phyloP scores from a whole-genome alignment of 2,797 vertebrate species.

The Mus caroli region DNA sequence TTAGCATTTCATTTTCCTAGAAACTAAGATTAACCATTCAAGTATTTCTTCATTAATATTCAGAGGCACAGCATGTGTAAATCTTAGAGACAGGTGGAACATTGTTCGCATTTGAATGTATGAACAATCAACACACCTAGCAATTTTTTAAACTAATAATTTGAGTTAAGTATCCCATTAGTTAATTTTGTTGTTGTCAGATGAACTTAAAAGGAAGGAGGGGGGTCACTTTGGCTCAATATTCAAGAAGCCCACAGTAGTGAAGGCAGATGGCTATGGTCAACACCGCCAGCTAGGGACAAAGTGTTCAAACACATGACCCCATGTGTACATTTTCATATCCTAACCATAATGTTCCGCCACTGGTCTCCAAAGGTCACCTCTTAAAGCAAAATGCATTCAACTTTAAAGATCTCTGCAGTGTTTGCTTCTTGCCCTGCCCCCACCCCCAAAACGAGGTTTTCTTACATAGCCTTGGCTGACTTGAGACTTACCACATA shows the following conservation, averaged over 20 bases:
- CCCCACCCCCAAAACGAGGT: background rate
- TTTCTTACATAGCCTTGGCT: background rate
- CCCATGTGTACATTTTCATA: background rate
- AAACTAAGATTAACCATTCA: slow-evolving; percentile 41
- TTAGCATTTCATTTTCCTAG: background rate
- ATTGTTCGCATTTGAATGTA: background rate
- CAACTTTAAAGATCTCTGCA: slow-evolving; percentile 1
- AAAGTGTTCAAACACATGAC: background rate
- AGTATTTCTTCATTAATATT: background rate
- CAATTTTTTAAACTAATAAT: background rate
- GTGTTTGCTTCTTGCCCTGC: background rate
- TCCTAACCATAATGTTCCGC: background rate
- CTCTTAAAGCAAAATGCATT: background rate
- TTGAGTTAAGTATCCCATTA: background rate
- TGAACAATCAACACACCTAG: background rate
- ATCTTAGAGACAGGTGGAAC: background rate
- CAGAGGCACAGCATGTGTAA: background rate
- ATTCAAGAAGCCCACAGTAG: too few relatives aligned
- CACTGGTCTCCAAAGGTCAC: background rate
- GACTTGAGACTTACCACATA: background rate
- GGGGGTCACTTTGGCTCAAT: background rate
- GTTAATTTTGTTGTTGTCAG: background rate
- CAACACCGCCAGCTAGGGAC: background rate
- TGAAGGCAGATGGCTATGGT: too few relatives aligned
- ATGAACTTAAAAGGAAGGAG: background rate